Base-by-base conservation (phyloP, 2,888 invertebrate genomes). In the Thalpophila matura region DNA sequence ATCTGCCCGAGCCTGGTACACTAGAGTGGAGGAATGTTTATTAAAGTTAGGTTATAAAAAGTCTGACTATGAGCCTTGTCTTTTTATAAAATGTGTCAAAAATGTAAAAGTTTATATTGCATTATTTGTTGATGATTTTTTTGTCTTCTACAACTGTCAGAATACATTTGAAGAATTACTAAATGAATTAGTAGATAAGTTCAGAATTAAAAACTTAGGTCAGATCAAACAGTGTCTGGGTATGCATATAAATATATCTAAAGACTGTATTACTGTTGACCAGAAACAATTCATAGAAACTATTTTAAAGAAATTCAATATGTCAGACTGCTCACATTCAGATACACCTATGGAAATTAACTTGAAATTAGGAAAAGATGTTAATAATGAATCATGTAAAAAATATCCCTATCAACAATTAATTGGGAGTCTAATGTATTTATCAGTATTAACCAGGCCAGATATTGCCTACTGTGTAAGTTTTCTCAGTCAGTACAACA, bases 101-200 rank as follows among this genome's bases (percentile, higher is more conserved):
- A 46, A 53, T 53, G 16, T 14, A n/a, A n/a, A n/a, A n/a, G 10
- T 60, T 33, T 54, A 47, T 12, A 35, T 60, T 7, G 62, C 62
- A 3, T 16, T 57, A 7, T 53, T 59, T 40, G 51, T 59, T 0
- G 59, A 59, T 40, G 59, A 50, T 61, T 61, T 61, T 40, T 61
- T 61, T 56, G 50, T 65, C 9, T 66, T 66, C 9, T 56, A 56
- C 27, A 55, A 64, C 33, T 49, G 57, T 49, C 9, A 63, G 5
- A 33, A 49, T 26, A 40, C 45, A 1, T 54, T 27, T 54, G 20
- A 49, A 27, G 10, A 46, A 2, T 51, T 62, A 12, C 20, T 1
- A 51, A 40, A 12, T 12, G 51, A 46, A n/a, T 47, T 62, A 33
- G 20, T 10, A 40, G n/a, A 18, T 12, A 45, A 64, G 38, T 64